phyloP scores from a whole-genome alignment of 2,888 invertebrate genomes.

The Oscheius onirici region DNA sequence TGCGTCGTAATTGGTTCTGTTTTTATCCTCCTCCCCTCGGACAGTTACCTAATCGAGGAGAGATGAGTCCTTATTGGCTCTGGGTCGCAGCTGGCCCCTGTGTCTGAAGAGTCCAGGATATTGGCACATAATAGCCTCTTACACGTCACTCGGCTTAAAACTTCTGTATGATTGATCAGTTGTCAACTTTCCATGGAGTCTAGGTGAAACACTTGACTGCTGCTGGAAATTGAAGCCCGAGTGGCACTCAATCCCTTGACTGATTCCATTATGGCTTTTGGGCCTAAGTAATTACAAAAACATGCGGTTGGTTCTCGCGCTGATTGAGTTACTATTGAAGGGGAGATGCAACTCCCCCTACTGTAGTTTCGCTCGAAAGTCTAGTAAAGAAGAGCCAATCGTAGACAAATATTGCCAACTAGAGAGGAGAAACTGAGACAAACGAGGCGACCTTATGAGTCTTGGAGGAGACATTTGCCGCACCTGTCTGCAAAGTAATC shows the following conservation, averaged over 20 bases:
- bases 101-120: slow-evolving; percentile 18
- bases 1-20: slow-evolving; percentile 16
- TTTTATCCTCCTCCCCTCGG: background rate
- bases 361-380: slow-evolving; percentile 7
- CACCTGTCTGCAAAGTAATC: background rate
- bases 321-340: slow-evolving; percentile 28
- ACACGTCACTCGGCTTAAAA: background rate
- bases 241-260: slow-evolving; percentile 20
- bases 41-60: slow-evolving; percentile 21
- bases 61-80: slow-evolving; percentile 6
- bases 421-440: slow-evolving; percentile 29
- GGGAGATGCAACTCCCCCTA: background rate
- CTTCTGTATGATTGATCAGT: background rate
- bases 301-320: slow-evolving; percentile 24
- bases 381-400: slow-evolving; percentile 15
- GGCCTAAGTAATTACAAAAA: slow-evolving; percentile 29
- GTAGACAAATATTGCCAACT: slow-evolving; percentile 27
- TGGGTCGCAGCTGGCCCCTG: slow-evolving; percentile 25
- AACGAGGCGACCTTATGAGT: slow-evolving; percentile 18
- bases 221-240: slow-evolving; percentile 11
- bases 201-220: slow-evolving; percentile 15
- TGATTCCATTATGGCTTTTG: slow-evolving; percentile 22
- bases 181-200: background rate
- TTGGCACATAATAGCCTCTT: slow-evolving; percentile 10
- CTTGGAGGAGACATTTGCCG: background rate